These are phyloP conservation scores for Eupithecia vulgata DNA, from an alignment of 2,888 invertebrate genomes.

Conservation along the genomic window DNA sequence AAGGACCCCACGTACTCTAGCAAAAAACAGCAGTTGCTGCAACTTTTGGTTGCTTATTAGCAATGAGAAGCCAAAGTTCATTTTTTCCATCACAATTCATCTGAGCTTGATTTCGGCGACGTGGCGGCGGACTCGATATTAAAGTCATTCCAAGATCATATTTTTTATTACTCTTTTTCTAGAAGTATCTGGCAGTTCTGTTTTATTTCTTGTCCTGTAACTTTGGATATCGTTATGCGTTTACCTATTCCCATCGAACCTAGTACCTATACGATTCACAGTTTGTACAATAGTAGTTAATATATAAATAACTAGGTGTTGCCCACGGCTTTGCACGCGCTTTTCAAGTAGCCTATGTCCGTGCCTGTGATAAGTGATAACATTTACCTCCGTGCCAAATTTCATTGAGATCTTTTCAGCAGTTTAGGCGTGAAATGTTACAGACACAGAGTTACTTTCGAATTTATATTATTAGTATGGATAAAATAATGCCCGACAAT, in stretches of 20 bases:
- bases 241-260: neutral
- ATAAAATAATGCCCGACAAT: too few species aligned
- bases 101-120: neutral
- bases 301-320: too few species aligned
- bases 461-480: too few species aligned
- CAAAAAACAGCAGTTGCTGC: neutral
- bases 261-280: too few species aligned
- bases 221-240: neutral
- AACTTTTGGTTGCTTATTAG: neutral
- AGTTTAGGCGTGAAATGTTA: too few species aligned
- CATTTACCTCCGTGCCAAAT: too few species aligned
- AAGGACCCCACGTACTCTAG: neutral
- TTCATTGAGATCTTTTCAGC: too few species aligned
- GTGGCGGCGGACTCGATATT: neutral
- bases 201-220: neutral
- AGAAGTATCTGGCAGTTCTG: neutral
- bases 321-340: too few species aligned
- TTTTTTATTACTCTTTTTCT: conserved; percentile 2
- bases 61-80: neutral
- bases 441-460: too few species aligned
- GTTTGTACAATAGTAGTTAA: too few species aligned
- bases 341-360: too few species aligned
- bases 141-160: neutral
- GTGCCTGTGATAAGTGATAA: too few species aligned
- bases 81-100: neutral